Percentiles rank a stretch among this genome's conserved stretches.
Evolutionary conservation across 2,113 vertebrate species (phyloP).

Genomic region (rat (Rattus norvegicus)): GRCr8 NC_086024.1:47718001-47718500

Average conservation of each 20-base stretch:
- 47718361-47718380: accelerated
- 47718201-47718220: neutral
- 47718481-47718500: neutral
- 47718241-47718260: neutral
- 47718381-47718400: neutral
- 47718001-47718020: neutral
- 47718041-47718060: neutral
- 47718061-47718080: neutral
- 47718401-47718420: accelerated
- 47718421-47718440: too few species aligned
- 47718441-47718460: neutral
- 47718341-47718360: neutral
- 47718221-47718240: neutral
- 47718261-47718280: neutral
- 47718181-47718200: neutral
- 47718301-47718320: neutral
- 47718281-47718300: neutral
- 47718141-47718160: neutral
- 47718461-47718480: neutral
- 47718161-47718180: neutral
- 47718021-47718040: neutral
- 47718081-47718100: too few species aligned
- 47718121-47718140: neutral
- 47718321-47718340: neutral
- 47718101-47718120: neutral